Conservation (phyloP, 1,140 invertebrate genomes). For the Hesperophylax magnus region DNA sequence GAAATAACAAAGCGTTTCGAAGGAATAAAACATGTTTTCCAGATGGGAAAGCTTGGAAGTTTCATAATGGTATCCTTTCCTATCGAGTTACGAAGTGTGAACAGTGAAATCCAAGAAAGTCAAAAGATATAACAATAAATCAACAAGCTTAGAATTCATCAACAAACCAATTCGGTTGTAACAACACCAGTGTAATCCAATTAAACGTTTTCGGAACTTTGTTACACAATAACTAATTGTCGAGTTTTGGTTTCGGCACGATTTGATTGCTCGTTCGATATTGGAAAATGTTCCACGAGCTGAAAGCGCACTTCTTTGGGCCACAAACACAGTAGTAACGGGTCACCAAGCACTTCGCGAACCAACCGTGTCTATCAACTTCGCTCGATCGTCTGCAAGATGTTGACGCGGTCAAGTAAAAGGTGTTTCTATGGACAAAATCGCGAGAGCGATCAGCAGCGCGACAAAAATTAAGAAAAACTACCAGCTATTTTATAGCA, state of each 20-base stretch:
- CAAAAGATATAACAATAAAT: too few species aligned
- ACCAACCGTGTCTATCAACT: constrained; percentile 50
- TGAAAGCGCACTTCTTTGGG: constrained; percentile 9
- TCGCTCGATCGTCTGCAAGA: constrained; percentile 49
- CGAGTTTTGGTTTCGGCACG: constrained; percentile 17
- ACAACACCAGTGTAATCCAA: constrained; percentile 19
- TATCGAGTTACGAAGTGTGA: too few species aligned
- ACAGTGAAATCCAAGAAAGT: too few species aligned
- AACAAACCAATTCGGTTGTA: constrained; percentile 34
- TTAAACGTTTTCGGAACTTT: constrained; percentile 27
- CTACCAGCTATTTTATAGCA: background rate
- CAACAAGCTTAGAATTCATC: too few species aligned
- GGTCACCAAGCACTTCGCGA: constrained; percentile 33
- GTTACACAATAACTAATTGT: constrained; percentile 5
- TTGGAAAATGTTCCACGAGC: background rate
- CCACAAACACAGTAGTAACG: constrained; percentile 19
- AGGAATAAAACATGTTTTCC: too few species aligned
- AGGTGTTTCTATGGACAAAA: constrained; percentile 33
- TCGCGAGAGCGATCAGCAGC: background rate
- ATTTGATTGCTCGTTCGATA: constrained; percentile 3
- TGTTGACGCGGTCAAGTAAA: constrained; percentile 48
- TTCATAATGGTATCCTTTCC: too few species aligned
- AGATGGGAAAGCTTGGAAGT: too few species aligned
- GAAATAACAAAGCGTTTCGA: too few species aligned
- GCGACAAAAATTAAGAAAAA: constrained; percentile 17